Evolutionary conservation across 2,888 invertebrate species (phyloP), one percentile per base, ranked within the genome.

Genomic region (Drosophila paracracens): DNA sequence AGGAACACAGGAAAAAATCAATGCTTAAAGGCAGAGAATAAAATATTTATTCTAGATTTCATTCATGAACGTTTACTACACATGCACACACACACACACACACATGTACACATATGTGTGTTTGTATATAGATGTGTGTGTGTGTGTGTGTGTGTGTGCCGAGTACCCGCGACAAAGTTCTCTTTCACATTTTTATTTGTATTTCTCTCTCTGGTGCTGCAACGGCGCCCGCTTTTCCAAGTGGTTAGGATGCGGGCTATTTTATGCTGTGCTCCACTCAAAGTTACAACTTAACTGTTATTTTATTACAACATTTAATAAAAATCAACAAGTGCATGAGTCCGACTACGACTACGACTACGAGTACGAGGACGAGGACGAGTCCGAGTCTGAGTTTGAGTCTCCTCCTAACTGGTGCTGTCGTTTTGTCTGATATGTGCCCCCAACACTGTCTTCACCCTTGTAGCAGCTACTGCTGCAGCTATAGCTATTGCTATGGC

Each of bases 201-300:
- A 46, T 62, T 65, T 68, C 54, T 76, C 51, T 68, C 46, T 56
- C 43, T 70, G 31, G 16, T 62, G 33, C 57, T 71, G 62, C 64
- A 50, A 52, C 40, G 33, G 43, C 38, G 40, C 18, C 36, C 33
- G 63, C 29, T 38, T 54, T 60, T 53, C 67, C 71, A 82, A 70
- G 72, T 74, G 76, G 65, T 71, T 46, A 25, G 46, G 71, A 68
- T 70, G 73, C 66, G 58, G 66, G 46, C 27, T 53, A 79, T 85
- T 83, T 76, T 76, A 85, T 84, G 78, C 76, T 79, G 63, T 86
- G 76, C 84, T 82, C 72, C 76, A 84, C 82, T 89, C 85, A 89
- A 84, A 91, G 91, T 87, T 90, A 90, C 91, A 87, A 89, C 91
- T 87, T 87, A 90, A 87, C 91, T 88, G 87, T 89, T 87, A 87